phyloP scores from a whole-genome alignment of 2,888 invertebrate genomes.

The Synergus gifuensis region DNA sequence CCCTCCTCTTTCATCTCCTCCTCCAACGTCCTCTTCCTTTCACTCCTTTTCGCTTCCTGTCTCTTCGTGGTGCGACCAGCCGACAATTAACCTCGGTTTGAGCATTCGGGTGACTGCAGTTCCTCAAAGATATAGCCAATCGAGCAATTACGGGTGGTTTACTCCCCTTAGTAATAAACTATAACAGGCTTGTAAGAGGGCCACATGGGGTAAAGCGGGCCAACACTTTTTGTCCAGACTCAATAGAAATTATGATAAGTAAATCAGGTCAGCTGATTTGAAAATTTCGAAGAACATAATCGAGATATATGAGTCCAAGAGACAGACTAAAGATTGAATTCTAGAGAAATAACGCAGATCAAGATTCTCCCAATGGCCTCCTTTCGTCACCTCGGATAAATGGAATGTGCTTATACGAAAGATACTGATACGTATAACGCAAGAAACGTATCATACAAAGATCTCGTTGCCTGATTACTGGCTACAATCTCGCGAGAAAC shows the following conservation, averaged over 20 bases:
- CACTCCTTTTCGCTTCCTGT: conserved; percentile 37
- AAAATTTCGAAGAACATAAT: no score
- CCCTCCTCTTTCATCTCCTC: neutral
- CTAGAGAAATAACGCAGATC: neutral
- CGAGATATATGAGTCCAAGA: neutral
- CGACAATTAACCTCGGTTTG: conserved; percentile 26
- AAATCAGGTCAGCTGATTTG: no score
- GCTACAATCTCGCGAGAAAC: neutral
- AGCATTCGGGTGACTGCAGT: conserved; percentile 12
- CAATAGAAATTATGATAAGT: neutral
- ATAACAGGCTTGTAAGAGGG: no score
- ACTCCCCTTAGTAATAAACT: neutral
- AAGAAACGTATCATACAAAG: conserved; percentile 14
- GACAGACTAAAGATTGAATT: neutral
- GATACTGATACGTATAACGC: neutral
- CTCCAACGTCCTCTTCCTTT: conserved; percentile 7
- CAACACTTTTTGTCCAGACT: no score
- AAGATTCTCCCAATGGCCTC: conserved; percentile 18
- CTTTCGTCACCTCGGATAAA: conserved; percentile 6
- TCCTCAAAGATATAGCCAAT: neutral
- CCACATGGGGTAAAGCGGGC: no score
- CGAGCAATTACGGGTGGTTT: neutral
- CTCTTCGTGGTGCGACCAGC: conserved; percentile 17
- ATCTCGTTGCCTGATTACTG: conserved; percentile 18
- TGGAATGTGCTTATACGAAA: conserved; percentile 19